These are phyloP conservation scores for Mastigias papua DNA, from an alignment of 30 jellyfish, hydroid and myxozoan genomes.

Conservation along the genomic window DNA sequence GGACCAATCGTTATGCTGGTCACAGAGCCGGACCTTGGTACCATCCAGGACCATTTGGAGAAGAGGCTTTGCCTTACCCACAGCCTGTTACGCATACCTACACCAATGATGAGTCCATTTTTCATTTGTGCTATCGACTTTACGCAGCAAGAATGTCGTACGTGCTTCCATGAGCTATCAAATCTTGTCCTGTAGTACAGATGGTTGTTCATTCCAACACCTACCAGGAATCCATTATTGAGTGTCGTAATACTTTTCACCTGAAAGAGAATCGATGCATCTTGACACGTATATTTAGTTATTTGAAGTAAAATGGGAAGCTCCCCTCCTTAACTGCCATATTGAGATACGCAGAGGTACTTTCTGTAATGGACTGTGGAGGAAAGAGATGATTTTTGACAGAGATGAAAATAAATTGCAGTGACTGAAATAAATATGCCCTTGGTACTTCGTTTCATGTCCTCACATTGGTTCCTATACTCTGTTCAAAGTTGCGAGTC, in stretches of 20 bases:
- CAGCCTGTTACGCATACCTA: slow-evolving; percentile 12
- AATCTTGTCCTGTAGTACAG: slow-evolving; percentile 9
- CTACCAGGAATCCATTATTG: slow-evolving; percentile 21
- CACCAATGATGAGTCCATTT: slow-evolving; percentile 51
- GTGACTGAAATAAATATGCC: too few relatives aligned
- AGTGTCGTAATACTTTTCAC: background rate
- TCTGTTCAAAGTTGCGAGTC: too few relatives aligned
- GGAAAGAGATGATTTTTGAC: too few relatives aligned
- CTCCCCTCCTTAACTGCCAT: too few relatives aligned
- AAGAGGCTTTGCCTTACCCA: background rate
- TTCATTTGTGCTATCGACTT: slow-evolving; percentile 33
- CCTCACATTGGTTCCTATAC: too few relatives aligned
- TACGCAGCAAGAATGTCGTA: slow-evolving; percentile 44
- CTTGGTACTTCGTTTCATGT: too few relatives aligned
- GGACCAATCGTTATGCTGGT: background rate
- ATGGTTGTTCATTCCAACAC: slow-evolving; percentile 15
- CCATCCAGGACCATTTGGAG: slow-evolving; percentile 9
- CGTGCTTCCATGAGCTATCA: slow-evolving; percentile 16
- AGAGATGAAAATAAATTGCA: too few relatives aligned
- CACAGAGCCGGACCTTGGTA: slow-evolving; percentile 20
- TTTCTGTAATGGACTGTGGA: too few relatives aligned
- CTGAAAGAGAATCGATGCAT: slow-evolving; percentile 15
- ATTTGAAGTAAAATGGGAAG: too few relatives aligned
- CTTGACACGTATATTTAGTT: too few relatives aligned
- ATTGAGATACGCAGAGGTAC: too few relatives aligned